Conservation (phyloP, 2,888 invertebrate species). For the Proisotoma minuta region DNA sequence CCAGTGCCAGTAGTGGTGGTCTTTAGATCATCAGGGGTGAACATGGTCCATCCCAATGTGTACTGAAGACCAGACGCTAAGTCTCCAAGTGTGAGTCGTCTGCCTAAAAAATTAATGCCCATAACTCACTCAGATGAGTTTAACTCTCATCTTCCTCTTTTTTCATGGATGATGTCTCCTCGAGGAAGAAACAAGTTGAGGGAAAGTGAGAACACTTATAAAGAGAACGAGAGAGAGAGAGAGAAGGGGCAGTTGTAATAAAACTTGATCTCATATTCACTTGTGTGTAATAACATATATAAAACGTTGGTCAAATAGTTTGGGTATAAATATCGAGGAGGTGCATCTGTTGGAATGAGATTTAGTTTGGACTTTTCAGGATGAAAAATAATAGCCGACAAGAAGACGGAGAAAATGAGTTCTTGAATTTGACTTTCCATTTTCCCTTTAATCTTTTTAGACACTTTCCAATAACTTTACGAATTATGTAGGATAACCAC, state of each 20-base stretch:
- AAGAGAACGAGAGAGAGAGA: constrained; percentile 1
- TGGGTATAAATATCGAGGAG: not conserved
- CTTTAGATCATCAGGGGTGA: too few species aligned
- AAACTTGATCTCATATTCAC: not conserved
- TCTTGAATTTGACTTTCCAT: constrained; percentile 48
- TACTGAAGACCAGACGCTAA: too few species aligned
- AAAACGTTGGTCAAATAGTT: not conserved
- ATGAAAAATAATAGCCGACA: constrained; percentile 18
- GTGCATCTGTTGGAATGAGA: constrained; percentile 37
- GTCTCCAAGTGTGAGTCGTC: constrained; percentile 19
- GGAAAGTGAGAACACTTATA: not conserved
- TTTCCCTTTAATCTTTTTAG: constrained; percentile 47
- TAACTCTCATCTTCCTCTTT: constrained; percentile 27
- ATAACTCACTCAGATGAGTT: constrained; percentile 47
- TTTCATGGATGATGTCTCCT: constrained; percentile 22
- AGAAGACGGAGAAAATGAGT: constrained; percentile 46
- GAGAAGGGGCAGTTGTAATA: not conserved
- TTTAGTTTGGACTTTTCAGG: constrained; percentile 16
- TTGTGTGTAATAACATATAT: not conserved
- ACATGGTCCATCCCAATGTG: not conserved
- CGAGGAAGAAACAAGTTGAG: constrained; percentile 6
- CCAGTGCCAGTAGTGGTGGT: not conserved
- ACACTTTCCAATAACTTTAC: constrained; percentile 48
- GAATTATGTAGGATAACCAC: constrained; percentile 48
- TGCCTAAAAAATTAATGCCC: constrained; percentile 48